Conservation (phyloP, 2,113 vertebrate species). For the Talpa occidentalis region DNA sequence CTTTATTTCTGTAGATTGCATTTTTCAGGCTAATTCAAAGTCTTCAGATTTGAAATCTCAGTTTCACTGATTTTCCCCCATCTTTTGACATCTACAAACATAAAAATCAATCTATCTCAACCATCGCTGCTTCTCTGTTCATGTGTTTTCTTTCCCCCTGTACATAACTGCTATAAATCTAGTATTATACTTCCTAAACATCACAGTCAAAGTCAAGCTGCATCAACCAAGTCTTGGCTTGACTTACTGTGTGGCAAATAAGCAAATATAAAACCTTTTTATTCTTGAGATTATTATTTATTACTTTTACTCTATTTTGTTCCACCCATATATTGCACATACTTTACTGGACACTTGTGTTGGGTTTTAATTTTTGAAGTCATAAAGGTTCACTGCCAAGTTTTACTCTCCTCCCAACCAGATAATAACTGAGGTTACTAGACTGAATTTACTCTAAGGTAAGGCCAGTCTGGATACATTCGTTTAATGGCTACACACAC, state of each 20-base stretch:
- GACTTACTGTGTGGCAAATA: not conserved
- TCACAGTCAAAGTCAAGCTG: not conserved
- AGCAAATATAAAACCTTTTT: not conserved
- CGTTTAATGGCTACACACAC: not conserved
- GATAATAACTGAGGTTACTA: not conserved
- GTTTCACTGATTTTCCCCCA: not conserved
- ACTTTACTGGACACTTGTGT: not conserved
- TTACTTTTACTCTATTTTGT: not conserved
- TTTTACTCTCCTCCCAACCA: not conserved
- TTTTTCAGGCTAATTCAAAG: not conserved
- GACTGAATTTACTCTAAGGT: not conserved
- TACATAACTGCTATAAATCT: not conserved
- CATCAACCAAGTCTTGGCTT: not conserved
- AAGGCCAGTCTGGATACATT: not conserved
- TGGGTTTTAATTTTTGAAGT: not conserved
- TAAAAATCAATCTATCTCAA: not conserved
- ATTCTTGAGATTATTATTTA: not conserved
- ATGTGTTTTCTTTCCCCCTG: not conserved
- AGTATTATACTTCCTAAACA: not conserved
- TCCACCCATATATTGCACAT: fast-evolving
- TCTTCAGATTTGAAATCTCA: not conserved
- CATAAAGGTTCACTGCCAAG: not conserved
- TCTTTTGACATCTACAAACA: not conserved
- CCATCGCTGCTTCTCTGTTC: not conserved
- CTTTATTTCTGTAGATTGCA: not conserved